These are phyloP conservation scores for Cotesia vestalis DNA, from an alignment of 1,140 invertebrate genomes.

Conservation along the genomic window DNA sequence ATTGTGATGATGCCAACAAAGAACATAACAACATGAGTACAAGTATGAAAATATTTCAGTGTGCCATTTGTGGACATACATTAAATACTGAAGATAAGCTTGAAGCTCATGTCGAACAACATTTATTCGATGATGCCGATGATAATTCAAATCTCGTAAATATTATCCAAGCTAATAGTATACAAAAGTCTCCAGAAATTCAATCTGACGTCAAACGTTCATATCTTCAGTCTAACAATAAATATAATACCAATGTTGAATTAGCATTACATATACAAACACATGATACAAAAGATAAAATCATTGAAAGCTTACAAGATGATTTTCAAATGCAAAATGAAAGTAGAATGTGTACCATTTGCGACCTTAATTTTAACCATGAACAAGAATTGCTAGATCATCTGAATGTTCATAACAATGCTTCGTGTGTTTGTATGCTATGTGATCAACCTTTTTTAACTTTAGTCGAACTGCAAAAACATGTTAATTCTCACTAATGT, in stretches of 20 bases:
- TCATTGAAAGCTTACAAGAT: constrained; percentile 57
- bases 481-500: constrained; percentile 55
- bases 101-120: constrained; percentile 57
- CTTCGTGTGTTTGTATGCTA: constrained; percentile 55
- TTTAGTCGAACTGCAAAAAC: constrained; percentile 54
- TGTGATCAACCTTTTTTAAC: constrained; percentile 57
- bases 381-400: constrained; percentile 54
- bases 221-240: constrained; percentile 53
- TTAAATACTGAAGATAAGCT: constrained; percentile 55
- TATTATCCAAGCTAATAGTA: constrained; percentile 35
- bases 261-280: constrained; percentile 56
- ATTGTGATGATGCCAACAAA: constrained; percentile 61
- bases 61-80: constrained; percentile 58
- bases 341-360: constrained; percentile 49
- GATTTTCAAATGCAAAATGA: constrained; percentile 36
- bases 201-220: constrained; percentile 39
- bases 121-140: constrained; percentile 58
- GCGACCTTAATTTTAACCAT: constrained; percentile 50
- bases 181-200: constrained; percentile 22
- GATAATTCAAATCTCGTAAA: constrained; percentile 60
- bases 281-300: constrained; percentile 59
- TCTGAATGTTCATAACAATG: constrained; percentile 53
- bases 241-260: constrained; percentile 53
- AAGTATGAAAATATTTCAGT: constrained; percentile 55
- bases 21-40: constrained; percentile 47